These are phyloP conservation scores for Halcyon badia DNA, from an alignment of 2,797 vertebrate species.

Conservation along the genomic window DNA sequence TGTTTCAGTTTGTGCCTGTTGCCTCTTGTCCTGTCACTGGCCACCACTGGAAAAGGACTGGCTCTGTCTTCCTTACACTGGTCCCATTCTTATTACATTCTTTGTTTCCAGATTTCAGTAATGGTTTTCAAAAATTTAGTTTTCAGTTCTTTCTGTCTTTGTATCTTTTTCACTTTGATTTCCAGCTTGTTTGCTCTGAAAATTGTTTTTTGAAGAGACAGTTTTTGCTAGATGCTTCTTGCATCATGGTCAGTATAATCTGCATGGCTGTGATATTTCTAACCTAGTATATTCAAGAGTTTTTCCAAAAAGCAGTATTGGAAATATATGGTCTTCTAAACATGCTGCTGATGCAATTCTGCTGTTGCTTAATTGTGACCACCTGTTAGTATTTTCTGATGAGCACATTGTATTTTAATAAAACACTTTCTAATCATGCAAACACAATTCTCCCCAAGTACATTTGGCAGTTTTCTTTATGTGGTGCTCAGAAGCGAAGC, in stretches of 20 bases:
- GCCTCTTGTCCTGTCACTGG: not conserved
- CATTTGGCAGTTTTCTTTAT: not conserved
- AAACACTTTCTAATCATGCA: not conserved
- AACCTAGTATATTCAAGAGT: not conserved
- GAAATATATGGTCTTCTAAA: not conserved
- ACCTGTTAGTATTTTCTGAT: not conserved
- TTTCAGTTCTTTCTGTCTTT: not conserved
- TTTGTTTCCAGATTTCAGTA: not conserved
- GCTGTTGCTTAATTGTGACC: not conserved
- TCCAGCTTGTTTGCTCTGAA: not conserved
- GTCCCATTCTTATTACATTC: not conserved
- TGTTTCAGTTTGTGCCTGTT: not conserved
- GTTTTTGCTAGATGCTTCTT: not conserved
- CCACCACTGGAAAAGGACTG: not conserved
- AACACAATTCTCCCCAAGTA: not conserved
- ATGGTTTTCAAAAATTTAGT: not conserved
- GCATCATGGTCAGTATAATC: not conserved
- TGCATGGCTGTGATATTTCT: not conserved
- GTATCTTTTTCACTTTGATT: not conserved
- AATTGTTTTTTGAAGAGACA: not conserved
- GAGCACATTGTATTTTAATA: not conserved
- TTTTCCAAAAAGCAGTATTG: accelerated
- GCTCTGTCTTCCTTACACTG: not conserved
- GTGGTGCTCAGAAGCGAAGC: not conserved
- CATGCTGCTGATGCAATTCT: not conserved